A percentile compares a stretch with the other conserved stretches of the same genome.
Conservation (phyloP, 2,113 vertebrate genomes). For the Ciconia boyciana region DNA sequence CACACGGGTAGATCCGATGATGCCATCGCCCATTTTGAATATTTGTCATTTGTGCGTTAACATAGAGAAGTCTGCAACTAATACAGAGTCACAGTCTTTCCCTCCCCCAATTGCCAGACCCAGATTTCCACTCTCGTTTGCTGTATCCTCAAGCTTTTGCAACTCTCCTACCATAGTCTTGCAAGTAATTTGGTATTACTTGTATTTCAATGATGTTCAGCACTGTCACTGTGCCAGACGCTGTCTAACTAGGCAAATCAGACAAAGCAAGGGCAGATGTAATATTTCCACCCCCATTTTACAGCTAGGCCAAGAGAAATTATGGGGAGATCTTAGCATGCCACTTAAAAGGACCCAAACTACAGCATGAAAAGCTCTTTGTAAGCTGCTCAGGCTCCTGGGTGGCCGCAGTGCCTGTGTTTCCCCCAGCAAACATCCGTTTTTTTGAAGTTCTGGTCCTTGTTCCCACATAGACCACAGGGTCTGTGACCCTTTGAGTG, state of each 20-base stretch:
- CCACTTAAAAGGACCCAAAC: background rate
- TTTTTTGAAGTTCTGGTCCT: background rate
- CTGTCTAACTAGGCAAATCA: background rate
- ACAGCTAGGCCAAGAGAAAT: background rate
- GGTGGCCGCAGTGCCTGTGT: background rate
- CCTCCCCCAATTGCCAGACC: background rate
- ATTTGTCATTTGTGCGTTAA: background rate
- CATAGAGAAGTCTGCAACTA: background rate
- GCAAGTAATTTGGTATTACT: background rate
- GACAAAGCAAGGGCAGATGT: background rate
- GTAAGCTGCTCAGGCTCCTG: background rate
- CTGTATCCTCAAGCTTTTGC: background rate
- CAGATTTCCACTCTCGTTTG: background rate
- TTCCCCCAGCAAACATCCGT: background rate
- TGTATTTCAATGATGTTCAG: background rate
- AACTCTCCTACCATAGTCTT: background rate
- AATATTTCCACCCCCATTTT: background rate
- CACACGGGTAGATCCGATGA: background rate
- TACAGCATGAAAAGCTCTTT: background rate
- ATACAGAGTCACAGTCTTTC: background rate
- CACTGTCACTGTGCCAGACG: background rate
- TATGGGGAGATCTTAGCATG: background rate
- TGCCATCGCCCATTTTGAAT: background rate
- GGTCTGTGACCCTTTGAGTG: background rate
- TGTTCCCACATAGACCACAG: background rate